Percentiles rank a stretch among this genome's conserved stretches.
Evolutionary conservation across 2,888 invertebrate genomes (phyloP).

Genomic region (Aleiodes alternator): DNA sequence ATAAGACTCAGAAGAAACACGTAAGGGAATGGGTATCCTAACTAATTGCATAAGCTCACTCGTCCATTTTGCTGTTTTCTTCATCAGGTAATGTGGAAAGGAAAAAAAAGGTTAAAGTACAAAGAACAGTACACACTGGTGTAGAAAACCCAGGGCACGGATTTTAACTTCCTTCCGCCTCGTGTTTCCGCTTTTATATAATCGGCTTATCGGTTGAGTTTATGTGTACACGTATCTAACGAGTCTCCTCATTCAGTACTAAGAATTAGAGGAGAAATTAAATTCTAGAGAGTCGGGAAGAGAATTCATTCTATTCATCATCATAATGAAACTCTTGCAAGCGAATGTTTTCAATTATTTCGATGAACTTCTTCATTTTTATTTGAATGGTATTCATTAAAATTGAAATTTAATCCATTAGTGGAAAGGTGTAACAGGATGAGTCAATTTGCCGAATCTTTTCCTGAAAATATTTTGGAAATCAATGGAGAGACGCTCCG

Average conservation of each 20-base stretch:
- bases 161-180: constrained; percentile 31
- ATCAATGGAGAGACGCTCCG: too few relatives aligned
- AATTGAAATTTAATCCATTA: too few relatives aligned
- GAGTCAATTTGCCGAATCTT: too few relatives aligned
- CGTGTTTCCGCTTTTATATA: constrained; percentile 14
- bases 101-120: not conserved
- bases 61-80: constrained; percentile 34
- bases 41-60: constrained; percentile 36
- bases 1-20: constrained; percentile 13
- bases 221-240: constrained; percentile 38
- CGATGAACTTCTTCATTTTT: too few relatives aligned
- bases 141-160: constrained; percentile 28
- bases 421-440: too few relatives aligned
- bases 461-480: too few relatives aligned
- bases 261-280: not conserved
- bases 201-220: constrained; percentile 44
- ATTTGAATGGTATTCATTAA: too few relatives aligned
- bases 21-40: not conserved
- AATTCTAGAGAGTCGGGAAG: too few relatives aligned
- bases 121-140: not conserved
- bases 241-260: constrained; percentile 17
- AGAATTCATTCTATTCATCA: too few relatives aligned
- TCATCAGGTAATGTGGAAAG: constrained; percentile 2
- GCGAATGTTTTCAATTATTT: too few relatives aligned
- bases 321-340: too few relatives aligned